These are phyloP conservation scores for Crocallis elinguaria DNA, from an alignment of 2,888 invertebrate species.

Conservation along the genomic window DNA sequence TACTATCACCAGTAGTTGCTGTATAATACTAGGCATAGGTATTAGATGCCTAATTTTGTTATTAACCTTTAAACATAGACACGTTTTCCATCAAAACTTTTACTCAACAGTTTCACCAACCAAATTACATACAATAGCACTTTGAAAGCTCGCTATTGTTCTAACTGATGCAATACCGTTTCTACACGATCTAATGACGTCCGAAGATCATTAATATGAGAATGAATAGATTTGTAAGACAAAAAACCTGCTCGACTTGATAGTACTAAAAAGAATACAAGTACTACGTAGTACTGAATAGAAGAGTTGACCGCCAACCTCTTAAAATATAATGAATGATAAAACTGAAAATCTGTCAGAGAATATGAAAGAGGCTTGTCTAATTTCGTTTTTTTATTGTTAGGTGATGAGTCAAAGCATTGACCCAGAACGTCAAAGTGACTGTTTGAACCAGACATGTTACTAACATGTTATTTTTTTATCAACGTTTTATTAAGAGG, in stretches of 20 bases:
- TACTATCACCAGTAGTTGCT: background rate
- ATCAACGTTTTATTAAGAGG: too few species aligned
- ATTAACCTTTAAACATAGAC: background rate
- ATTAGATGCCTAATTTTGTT: background rate
- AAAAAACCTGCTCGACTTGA: constrained; percentile 28
- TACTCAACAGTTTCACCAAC: constrained; percentile 18
- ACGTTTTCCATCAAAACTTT: background rate
- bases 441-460: too few species aligned
- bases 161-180: constrained; percentile 42
- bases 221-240: constrained; percentile 48
- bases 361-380: background rate
- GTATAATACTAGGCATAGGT: too few species aligned
- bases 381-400: background rate
- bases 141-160: constrained; percentile 35
- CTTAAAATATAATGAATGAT: background rate
- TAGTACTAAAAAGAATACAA: background rate
- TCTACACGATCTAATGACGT: constrained; percentile 44
- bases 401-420: background rate
- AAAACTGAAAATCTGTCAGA: too few species aligned
- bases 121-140: constrained; percentile 27
- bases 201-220: constrained; percentile 59
- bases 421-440: too few species aligned
- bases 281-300: background rate
- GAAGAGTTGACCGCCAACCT: background rate
- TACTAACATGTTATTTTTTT: too few species aligned